Evolutionary conservation across 2,113 vertebrate species (phyloP), one percentile per base, ranked within the genome.

Genomic region (Tragelaphus buxtoni): DNA sequence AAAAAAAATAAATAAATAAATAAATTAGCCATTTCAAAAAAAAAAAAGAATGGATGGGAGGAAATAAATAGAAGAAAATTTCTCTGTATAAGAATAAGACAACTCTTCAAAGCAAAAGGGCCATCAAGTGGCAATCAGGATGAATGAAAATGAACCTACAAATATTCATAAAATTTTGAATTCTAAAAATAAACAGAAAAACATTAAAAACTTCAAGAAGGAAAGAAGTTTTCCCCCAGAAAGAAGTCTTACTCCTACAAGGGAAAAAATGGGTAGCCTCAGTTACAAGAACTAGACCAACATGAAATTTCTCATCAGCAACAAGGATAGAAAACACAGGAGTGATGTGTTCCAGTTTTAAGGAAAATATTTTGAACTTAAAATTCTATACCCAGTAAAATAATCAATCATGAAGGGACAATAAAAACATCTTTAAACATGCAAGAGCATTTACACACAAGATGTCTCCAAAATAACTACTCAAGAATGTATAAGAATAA

Each of bases 301-400:
- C 49, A 35, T 74, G 65, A 88, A 88, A 89, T 89, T 82, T 89
- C 74, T 97, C 90, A 95, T 77, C 88, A 58, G 22, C 51, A 82
- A 42, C 35, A 90, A 90, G 11, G 9, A 88, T 24, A 93, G 49
- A 60, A 93, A 74, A 89, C 35, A 65, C 0, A 91, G 28, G 58
- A 82, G 9, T 56, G 60, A 94, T 28, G 32, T 22, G 13, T 88
- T 88, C 35, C 20, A 49, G 26, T 81, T 89, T 77, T 94, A 89
- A 92, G 10, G 12, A 45, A 55, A 81, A 92, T 77, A 61, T 45
- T 86, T 69, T 72, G 56, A 94, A 65, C 51, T 92, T 79, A 51
- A 42, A 96, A 95, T 80, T 84, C 51, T 74, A 74, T 14, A 63
- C 30, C 10, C 28, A 92, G 45, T 5, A 63, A 96, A 95, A 60